Evolutionary conservation across 2,888 invertebrate species (phyloP), one percentile per base, ranked within the genome.

Genomic region (Sphinx pinastri): DNA sequence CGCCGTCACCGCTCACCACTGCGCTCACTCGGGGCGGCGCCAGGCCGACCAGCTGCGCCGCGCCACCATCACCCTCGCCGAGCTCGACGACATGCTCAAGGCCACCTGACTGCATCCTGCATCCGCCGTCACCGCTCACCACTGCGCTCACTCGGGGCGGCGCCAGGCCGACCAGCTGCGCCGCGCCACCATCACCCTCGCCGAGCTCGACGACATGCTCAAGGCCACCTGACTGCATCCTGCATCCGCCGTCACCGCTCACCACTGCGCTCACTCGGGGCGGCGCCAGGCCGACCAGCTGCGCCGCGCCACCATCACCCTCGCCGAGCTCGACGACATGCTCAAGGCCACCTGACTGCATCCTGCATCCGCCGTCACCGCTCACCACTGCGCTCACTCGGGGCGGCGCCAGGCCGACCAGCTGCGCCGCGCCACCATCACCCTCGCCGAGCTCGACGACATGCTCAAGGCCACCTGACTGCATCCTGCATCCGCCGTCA

Each of bases 271-370:
- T n/a, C n/a, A 82, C 7, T 84, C 81, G 66, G 85, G 85, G 0
- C 73, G 82, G 13, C 80, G 81, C 0, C 90, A 89, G 19, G 83
- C 87, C 0, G 85, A 86, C 10, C 79, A 82, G 72, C 75, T 93
- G 31, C 73, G 84, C 0, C 70, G 76, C 0, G 90, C 90, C 0
- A 82, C 89, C n/a, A 78, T 83, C 52, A 74, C 85, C 0, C 73
- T 88, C 0, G 84, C 87, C 0, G 88, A 91, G 51, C 73, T 92
- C 0, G 91, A 92, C 67, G 88, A 90, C 11, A 82, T 86, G 38
- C 74, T 91, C 0, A 81, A 80, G 8, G 85, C 86, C 0, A 75
- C 81, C 4, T 87, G 82, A 83, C 70, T 70, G 58, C 58, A n/a
- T n/a, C n/a, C n/a, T n/a, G n/a, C n/a, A n/a, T n/a, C n/a, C n/a